These are phyloP conservation scores for Carcharodon carcharias DNA, from an alignment of 2,797 vertebrate species.

Conservation along the genomic window DNA sequence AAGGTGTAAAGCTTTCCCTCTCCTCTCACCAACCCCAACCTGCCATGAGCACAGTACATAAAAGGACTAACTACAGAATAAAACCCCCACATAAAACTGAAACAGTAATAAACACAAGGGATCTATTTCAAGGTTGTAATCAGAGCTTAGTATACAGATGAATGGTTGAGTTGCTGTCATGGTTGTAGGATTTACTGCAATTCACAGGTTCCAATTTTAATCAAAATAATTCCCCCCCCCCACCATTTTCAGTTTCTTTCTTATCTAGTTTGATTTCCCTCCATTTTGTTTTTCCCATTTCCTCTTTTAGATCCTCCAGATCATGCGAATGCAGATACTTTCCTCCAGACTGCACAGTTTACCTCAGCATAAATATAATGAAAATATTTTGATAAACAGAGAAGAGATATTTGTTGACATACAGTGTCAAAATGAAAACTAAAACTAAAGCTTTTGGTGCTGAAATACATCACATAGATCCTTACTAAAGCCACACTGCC, in stretches of 20 bases:
- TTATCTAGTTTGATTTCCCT: not conserved
- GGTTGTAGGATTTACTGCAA: not conserved
- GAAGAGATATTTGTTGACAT: not conserved
- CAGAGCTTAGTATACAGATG: not conserved
- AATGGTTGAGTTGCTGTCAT: not conserved
- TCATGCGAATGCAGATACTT: not conserved
- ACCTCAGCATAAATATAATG: not conserved
- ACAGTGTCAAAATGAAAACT: not conserved
- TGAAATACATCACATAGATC: not conserved
- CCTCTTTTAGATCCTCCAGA: not conserved
- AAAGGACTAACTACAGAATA: not conserved
- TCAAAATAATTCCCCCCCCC: not conserved
- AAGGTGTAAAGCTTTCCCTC: not conserved
- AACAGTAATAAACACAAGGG: not conserved
- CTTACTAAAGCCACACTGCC: not conserved
- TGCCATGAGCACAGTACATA: not conserved
- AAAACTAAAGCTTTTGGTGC: not conserved
- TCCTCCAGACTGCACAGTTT: not conserved
- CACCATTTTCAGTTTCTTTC: not conserved
- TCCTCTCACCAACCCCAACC: not conserved
- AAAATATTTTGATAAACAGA: not conserved
- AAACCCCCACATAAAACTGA: not conserved
- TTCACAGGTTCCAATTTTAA: not conserved
- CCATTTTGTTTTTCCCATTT: not conserved
- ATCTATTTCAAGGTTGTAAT: not conserved